Evolutionary conservation across 2,888 invertebrate species (phyloP), one percentile per base, ranked within the genome.

Genomic region (Eurytoma californica): DNA sequence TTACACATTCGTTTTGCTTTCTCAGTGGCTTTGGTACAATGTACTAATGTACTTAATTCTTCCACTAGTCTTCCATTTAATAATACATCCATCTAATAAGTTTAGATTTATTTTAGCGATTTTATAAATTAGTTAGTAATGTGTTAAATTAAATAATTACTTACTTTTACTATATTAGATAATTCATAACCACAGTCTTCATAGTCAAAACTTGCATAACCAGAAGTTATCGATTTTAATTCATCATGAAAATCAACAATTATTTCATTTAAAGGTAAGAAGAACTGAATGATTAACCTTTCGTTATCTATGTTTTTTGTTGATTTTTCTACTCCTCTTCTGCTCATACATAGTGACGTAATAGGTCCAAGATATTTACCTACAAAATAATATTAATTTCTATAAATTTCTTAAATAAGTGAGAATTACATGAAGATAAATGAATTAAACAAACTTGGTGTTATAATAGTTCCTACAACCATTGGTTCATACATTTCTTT

Each of bases 201-300:
- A 87, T 98, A 98, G 90, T 97, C 97, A 88, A 98, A 98, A 88
- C 97, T 97, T 0, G 98, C 99, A 91, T 97, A 99, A 49, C 99
- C 99, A 0, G 98, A 98, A 3, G 96, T 95, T 20, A 97, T 86
- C 16, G 96, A 95, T 90, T 99, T 99, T 2, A 98, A 91, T 3
- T 93, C 92, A 88, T 99, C 98, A 87, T 98, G 98, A 90, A 99
- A 99, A 90, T 99, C 98, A 12, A 98, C 91, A 16, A 99, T 95
- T 39, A 99, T 95, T 92, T 99, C 99, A 84, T 95, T 96, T 7
- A 99, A 91, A 0, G 99, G 99, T 70, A 99, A 90, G 55, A 94
- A 91, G 87, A 95, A 97, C 85, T 95, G 95, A 88, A 98, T 89
- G 91, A 98, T 92, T 0, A 97, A 91, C 87, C 97, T 93, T 51